Evolutionary conservation across 2,113 vertebrate species (phyloP), one percentile per base, ranked within the genome.

Genomic region (Neofelis nebulosa): DNA sequence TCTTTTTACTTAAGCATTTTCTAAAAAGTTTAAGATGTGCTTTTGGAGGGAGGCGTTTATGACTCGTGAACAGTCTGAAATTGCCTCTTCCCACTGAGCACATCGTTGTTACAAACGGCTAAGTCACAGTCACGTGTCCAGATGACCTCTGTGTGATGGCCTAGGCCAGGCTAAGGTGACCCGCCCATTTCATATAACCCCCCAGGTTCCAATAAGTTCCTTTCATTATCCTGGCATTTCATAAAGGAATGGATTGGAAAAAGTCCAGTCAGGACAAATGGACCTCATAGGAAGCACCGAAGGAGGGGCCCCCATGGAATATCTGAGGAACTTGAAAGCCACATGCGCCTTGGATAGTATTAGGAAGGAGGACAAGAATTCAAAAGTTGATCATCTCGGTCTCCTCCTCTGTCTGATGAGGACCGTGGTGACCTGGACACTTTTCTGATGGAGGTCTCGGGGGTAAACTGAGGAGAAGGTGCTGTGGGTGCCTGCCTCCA

Each of bases 1-100:
- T 96, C 68, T 82, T 94, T 74, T 89, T 55, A 92, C 98, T 96
- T 52, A 82, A 95, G 45, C 50, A 80, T 82, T 97, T 97, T 52
- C 84, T 80, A 89, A 89, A 91, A 90, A 96, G 83, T 97, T 94
- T 95, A 80, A 94, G 33, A 25, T 63, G 79, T 41, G 69, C 94
- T 98, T 95, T 97, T 31, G 74, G 83, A 78, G 29, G 63, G 31
- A 78, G 48, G 69, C 52, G 38, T 79, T 50, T 80, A 19, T 52
- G 74, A 98, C 71, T 89, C 66, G 41, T 57, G 38, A 65, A 90
- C 79, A 88, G 45, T 74, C 97, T 96, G 82, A 55, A 91, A 33
- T 61, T 55, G 52, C 96, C 31, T 63, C 55, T 95, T 94, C 76
- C 88, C 93, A 45, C 78, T 15, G 41, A 95, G 45, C n/a, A 55